Conservation (phyloP, 2,113 vertebrate species). For the Ondatra zibethicus region DNA sequence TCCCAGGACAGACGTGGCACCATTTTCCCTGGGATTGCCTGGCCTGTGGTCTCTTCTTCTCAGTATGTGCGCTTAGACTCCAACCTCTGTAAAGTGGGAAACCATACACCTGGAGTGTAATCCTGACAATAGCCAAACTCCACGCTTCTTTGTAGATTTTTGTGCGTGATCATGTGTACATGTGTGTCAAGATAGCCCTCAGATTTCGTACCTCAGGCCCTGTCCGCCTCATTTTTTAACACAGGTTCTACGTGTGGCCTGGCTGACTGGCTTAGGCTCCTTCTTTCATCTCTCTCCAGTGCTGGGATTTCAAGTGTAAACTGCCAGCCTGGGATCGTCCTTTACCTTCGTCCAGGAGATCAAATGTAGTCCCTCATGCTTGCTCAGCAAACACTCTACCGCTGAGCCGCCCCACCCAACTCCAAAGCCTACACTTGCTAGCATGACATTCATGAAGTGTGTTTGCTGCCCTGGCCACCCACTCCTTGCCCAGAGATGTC, state of each 20-base stretch:
- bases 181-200: no score
- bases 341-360: neutral
- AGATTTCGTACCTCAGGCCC: neutral
- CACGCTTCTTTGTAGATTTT: no score
- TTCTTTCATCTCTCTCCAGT: neutral
- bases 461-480: neutral
- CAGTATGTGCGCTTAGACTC: neutral
- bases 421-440: neutral
- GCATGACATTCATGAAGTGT: neutral
- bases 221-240: neutral
- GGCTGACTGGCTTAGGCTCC: neutral
- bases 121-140: neutral
- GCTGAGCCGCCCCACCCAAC: neutral
- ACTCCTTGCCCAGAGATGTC: no score
- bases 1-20: neutral
- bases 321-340: neutral
- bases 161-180: no score
- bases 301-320: neutral
- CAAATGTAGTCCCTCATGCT: neutral
- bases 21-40: neutral
- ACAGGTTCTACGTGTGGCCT: neutral
- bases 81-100: neutral
- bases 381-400: no score
- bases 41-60: neutral
- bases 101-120: neutral